phyloP scores from a whole-genome alignment of 2,797 vertebrate species.

The Trachops cirrhosus region DNA sequence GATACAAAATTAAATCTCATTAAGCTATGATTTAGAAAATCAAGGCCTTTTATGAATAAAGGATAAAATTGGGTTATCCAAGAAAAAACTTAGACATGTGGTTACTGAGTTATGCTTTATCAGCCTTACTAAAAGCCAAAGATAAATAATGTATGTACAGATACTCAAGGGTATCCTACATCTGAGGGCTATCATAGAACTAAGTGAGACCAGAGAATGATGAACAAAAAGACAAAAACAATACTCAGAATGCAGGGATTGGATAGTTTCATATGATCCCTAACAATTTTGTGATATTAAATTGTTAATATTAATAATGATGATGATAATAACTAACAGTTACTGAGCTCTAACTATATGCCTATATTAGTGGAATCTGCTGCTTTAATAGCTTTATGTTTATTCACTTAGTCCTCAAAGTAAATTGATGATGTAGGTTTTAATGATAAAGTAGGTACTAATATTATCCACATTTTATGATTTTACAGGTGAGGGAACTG shows the following conservation, averaged over 20 bases:
- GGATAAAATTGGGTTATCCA: constrained; percentile 37
- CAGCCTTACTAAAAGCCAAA: neutral
- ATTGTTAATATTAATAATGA: neutral
- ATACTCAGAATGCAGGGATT: neutral
- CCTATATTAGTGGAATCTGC: neutral
- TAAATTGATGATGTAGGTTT: neutral
- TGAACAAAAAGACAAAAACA: neutral
- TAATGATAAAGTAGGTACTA: neutral
- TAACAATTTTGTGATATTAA: neutral
- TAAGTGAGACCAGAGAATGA: neutral
- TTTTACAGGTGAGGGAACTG: neutral
- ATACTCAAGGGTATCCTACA: constrained; percentile 3
- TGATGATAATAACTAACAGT: neutral
- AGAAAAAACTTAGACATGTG: constrained; percentile 48
- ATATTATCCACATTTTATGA: neutral
- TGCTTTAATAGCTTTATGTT: neutral
- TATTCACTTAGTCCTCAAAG: neutral
- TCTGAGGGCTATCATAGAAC: neutral
- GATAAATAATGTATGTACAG: neutral
- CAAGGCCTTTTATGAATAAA: constrained; percentile 54
- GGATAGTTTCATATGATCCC: neutral
- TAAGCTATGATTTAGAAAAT: constrained; percentile 60
- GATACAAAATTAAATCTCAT: constrained; percentile 65
- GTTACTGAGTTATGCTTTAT: neutral
- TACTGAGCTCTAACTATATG: neutral